phyloP scores from a whole-genome alignment of 1,140 invertebrate genomes.

The Lysiphlebus fabarum region DNA sequence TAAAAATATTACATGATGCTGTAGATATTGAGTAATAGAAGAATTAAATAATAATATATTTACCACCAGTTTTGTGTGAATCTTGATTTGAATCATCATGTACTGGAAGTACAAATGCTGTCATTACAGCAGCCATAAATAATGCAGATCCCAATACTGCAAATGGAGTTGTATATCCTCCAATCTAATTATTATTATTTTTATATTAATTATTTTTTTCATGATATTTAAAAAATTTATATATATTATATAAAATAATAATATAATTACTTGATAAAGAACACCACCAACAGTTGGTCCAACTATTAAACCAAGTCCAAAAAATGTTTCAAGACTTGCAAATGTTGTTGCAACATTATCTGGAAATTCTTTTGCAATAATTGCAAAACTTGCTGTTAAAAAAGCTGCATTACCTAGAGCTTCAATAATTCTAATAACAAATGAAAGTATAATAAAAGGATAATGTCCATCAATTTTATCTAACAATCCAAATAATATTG shows the following conservation, averaged over 20 bases:
- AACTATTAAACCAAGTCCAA: slow-evolving; percentile 82
- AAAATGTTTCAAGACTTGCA: slow-evolving; percentile 87
- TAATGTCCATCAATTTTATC: slow-evolving; percentile 78
- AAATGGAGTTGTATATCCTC: slow-evolving; percentile 86
- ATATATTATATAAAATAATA: neutral
- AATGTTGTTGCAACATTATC: slow-evolving; percentile 86
- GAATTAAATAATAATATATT: slow-evolving; percentile 35
- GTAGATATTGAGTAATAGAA: slow-evolving; percentile 1
- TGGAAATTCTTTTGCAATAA: slow-evolving; percentile 92
- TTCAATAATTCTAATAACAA: slow-evolving; percentile 83
- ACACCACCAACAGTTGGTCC: slow-evolving; percentile 82
- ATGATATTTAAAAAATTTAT: neutral
- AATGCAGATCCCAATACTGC: slow-evolving; percentile 75
- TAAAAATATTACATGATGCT: slow-evolving; percentile 3
- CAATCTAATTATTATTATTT: slow-evolving; percentile 52
- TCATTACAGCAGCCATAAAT: slow-evolving; percentile 72
- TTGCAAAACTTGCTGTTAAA: slow-evolving; percentile 87
- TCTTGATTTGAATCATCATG: slow-evolving; percentile 59
- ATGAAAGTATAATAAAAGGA: slow-evolving; percentile 81
- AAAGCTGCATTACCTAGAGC: slow-evolving; percentile 90
- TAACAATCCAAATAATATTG: slow-evolving; percentile 81
- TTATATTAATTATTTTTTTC: slow-evolving; percentile 13
- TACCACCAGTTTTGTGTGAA: slow-evolving; percentile 59
- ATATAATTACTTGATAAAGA: slow-evolving; percentile 63
- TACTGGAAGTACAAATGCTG: slow-evolving; percentile 69